phyloP scores from a whole-genome alignment of 2,888 invertebrate species.

The Cyclophora punctaria region DNA sequence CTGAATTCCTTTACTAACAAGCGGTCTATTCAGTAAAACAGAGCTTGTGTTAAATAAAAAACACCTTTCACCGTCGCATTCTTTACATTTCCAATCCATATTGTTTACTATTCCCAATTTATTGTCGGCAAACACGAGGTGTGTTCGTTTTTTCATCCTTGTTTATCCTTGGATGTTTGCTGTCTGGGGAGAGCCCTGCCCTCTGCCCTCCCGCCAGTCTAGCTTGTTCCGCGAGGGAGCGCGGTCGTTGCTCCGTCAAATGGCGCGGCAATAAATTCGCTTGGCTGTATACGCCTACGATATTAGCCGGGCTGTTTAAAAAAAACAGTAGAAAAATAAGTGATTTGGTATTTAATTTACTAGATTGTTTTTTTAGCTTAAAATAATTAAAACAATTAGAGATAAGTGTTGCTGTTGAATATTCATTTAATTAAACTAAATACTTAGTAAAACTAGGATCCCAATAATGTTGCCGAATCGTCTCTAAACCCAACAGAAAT shows the following conservation, averaged over 20 bases:
- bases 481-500: constrained; percentile 27
- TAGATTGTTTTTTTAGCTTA: too few relatives aligned
- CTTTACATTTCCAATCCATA: constrained; percentile 6
- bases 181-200: constrained; percentile 44
- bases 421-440: constrained; percentile 7
- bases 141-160: constrained; percentile 34
- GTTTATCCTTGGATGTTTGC: constrained; percentile 45
- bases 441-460: constrained; percentile 2
- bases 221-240: constrained; percentile 52
- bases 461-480: constrained; percentile 4
- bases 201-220: constrained; percentile 46
- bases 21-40: too few relatives aligned
- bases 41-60: too few relatives aligned
- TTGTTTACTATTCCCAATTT: constrained; percentile 20
- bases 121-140: constrained; percentile 27
- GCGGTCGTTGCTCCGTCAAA: constrained; percentile 45
- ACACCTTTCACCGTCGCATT: background rate
- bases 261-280: constrained; percentile 34
- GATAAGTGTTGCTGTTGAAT: background rate
- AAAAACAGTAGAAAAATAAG: too few relatives aligned
- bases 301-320: too few relatives aligned
- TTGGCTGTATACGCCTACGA: background rate
- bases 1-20: too few relatives aligned
- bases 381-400: too few relatives aligned
- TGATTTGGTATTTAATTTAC: too few relatives aligned